Percentiles rank a stretch among this genome's conserved stretches.
Evolutionary conservation across 2,888 invertebrate species (phyloP).

Genomic region (Ctenicera cuprea): DNA sequence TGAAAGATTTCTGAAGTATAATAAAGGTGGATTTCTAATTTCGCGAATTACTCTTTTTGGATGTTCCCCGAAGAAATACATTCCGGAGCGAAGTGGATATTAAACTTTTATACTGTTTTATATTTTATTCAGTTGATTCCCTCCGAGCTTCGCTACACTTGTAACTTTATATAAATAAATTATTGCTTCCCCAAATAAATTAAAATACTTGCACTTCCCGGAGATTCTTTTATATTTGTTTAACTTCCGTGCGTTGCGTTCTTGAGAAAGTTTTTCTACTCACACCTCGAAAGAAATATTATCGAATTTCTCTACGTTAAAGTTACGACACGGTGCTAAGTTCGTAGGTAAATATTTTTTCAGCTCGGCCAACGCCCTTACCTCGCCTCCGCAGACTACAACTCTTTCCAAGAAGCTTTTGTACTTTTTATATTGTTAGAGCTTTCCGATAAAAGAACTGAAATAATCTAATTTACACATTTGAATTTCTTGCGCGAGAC

Average conservation of each 20-base stretch:
- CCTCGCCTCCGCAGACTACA: slow-evolving; percentile 58
- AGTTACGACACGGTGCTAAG: slow-evolving; percentile 60
- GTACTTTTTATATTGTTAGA: slow-evolving; percentile 69
- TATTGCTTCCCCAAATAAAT: slow-evolving; percentile 63
- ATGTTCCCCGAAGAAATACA: slow-evolving; percentile 58
- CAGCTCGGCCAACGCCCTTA: slow-evolving; percentile 57
- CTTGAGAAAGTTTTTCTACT: slow-evolving; percentile 24
- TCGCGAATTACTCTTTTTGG: slow-evolving; percentile 61
- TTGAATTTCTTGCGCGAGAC: slow-evolving; percentile 70
- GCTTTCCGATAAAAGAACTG: slow-evolving; percentile 70
- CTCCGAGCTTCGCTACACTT: slow-evolving; percentile 59
- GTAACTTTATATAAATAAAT: slow-evolving; percentile 65
- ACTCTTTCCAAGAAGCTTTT: slow-evolving; percentile 66
- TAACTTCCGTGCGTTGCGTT: slow-evolving; percentile 20
- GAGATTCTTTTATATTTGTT: slow-evolving; percentile 39
- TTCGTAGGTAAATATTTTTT: slow-evolving; percentile 65
- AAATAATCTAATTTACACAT: slow-evolving; percentile 72
- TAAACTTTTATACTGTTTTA: slow-evolving; percentile 66
- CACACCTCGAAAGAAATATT: slow-evolving; percentile 56
- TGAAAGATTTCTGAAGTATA: slow-evolving; percentile 64
- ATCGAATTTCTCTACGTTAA: slow-evolving; percentile 60
- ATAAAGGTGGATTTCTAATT: slow-evolving; percentile 66
- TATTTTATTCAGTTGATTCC: slow-evolving; percentile 63
- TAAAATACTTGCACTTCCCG: slow-evolving; percentile 52
- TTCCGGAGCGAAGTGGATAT: slow-evolving; percentile 62